Evolutionary conservation across 2,113 vertebrate species (phyloP).

Genomic region (Vidua chalybeata): DNA sequence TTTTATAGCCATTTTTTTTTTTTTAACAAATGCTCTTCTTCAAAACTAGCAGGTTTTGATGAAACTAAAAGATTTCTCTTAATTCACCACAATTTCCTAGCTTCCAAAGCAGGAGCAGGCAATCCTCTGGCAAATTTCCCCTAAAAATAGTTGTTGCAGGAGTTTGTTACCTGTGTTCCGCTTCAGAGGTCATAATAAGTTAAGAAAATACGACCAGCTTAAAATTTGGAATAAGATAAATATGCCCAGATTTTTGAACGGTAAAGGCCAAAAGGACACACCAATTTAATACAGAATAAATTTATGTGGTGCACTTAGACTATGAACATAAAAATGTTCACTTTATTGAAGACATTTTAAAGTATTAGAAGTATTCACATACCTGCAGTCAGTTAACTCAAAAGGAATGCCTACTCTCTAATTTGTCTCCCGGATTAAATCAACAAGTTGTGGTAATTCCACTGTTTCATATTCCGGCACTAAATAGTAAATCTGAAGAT

Average conservation of each 20-base stretch:
- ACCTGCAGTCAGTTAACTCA: neutral
- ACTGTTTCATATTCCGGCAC: neutral
- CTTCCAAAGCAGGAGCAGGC: neutral
- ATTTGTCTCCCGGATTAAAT: neutral
- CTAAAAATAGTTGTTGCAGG: neutral
- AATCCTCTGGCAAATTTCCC: neutral
- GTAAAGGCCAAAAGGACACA: neutral
- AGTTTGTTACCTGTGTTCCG: neutral
- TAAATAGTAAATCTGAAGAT: neutral
- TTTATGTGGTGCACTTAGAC: neutral
- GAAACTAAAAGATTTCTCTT: neutral
- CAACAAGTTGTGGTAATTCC: neutral
- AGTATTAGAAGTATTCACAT: neutral
- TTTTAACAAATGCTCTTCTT: neutral
- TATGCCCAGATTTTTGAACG: neutral
- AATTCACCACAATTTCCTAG: neutral
- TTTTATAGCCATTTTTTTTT: neutral
- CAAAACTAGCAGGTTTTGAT: neutral
- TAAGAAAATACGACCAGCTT: neutral
- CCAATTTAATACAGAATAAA: neutral
- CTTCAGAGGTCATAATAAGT: neutral
- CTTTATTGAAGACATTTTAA: neutral
- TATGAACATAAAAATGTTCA: neutral
- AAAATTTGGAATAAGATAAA: neutral
- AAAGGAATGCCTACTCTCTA: neutral